These are phyloP conservation scores for Marcusenius ussheri DNA, from an alignment of 2,113 vertebrate genomes.

Conservation along the genomic window DNA sequence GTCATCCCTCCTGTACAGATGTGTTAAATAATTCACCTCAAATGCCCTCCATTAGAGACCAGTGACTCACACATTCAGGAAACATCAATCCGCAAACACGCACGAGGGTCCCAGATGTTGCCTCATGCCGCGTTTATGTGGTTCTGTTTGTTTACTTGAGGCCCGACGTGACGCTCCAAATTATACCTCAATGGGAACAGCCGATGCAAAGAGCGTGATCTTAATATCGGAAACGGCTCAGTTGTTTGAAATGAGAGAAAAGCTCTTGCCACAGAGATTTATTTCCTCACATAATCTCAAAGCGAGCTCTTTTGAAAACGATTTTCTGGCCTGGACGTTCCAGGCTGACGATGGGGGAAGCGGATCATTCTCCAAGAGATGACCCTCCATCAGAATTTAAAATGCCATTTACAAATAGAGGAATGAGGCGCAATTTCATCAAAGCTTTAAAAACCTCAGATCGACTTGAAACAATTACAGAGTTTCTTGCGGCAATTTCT, in stretches of 20 bases:
- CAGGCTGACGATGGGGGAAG: not conserved
- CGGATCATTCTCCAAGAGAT: slow-evolving; percentile 8
- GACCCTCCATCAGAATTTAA: slow-evolving; percentile 20
- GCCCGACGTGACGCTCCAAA: not conserved
- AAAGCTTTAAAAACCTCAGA: slow-evolving; percentile 29
- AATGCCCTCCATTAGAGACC: not conserved
- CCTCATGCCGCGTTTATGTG: not conserved
- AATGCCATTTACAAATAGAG: slow-evolving; percentile 32
- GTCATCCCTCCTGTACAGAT: not conserved
- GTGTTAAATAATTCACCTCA: not conserved
- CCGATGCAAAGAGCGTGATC: not conserved
- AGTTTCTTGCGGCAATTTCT: slow-evolving; percentile 29
- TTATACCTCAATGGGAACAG: not conserved
- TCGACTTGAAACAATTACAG: slow-evolving; percentile 36
- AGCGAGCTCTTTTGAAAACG: not conserved
- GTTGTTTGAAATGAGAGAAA: not conserved
- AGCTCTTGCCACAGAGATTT: not conserved
- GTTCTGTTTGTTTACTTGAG: not conserved
- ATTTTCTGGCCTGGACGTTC: not conserved
- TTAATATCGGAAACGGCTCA: not conserved
- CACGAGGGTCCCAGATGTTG: not conserved
- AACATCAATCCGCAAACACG: not conserved
- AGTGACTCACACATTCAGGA: not conserved
- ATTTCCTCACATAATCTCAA: slow-evolving; percentile 3
- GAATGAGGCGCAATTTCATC: slow-evolving; percentile 34